Conservation (phyloP, 2,113 vertebrate genomes). For the Butorides virescens region DNA sequence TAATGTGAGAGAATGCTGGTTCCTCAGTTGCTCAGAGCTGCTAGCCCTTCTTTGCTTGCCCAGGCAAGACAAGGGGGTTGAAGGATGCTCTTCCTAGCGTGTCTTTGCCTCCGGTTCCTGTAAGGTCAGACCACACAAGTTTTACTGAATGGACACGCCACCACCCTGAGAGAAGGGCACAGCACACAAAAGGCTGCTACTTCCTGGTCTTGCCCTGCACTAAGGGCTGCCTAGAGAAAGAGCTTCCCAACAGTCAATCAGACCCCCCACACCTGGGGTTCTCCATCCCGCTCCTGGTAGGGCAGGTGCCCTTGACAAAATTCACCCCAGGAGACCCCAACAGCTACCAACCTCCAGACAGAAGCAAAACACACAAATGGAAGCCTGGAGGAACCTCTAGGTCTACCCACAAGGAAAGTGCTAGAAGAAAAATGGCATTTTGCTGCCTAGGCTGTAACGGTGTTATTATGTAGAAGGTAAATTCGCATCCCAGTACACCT, state of each 20-base stretch:
- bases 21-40: not conserved
- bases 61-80: not conserved
- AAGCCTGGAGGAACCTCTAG: not conserved
- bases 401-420: not conserved
- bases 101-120: not conserved
- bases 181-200: not conserved
- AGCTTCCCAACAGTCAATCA: not conserved
- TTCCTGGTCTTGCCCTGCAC: not conserved
- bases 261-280: not conserved
- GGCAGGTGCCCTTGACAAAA: not conserved
- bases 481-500: not conserved
- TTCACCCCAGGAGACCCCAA: not conserved
- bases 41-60: not conserved
- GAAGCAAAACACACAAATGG: accelerated
- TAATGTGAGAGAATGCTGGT: not conserved
- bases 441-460: not conserved
- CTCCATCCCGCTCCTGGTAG: not conserved
- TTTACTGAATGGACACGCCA: not conserved
- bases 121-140: not conserved
- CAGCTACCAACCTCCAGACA: not conserved
- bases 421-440: not conserved
- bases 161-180: not conserved
- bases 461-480: not conserved
- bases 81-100: not conserved
- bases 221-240: not conserved